Base-by-base conservation (phyloP, 2,888 invertebrate species). In the Oasisia sp. region DNA sequence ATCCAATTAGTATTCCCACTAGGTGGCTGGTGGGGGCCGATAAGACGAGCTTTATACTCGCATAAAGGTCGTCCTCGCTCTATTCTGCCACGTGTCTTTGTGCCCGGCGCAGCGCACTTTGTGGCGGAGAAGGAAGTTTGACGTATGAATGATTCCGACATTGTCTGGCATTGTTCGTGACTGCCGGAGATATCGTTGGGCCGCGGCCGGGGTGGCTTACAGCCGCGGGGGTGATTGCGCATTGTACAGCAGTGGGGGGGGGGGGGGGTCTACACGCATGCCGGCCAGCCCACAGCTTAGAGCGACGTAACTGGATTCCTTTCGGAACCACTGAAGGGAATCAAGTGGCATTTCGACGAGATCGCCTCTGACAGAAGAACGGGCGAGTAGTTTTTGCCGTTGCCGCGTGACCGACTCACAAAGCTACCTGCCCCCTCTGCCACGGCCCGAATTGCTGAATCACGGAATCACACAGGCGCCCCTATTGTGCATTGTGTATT, bases 261-360 rank as follows among this genome's bases (percentile, higher is more conserved):
- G 4, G n/a, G 74, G 74, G 74, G 74, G 74, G 74, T 74, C 3
- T n/a, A 74, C 74, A 27, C 27, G 27, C 27, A 7, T 27, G 19
- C 74, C 74, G n/a, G 74, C 74, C 74, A 27, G 74, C 74, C 74
- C 5, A 74, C 27, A 74, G 27, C 74, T 19, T 19, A 74, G 74
- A 74, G 74, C 74, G 27, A 74, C 74, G 74, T 74, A 74, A 74
- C 74, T 74, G 74, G 74, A 74, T 74, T 74, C 74, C 74, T 74
- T 74, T 74, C 74, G 74, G n/a, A 74, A 74, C 74, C 74, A 74
- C n/a, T 74, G 27, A 74, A 74, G 74, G 74, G 74, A 74, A 74
- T 74, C 74, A 74, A 74, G 27, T 74, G 74, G 27, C 74, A 74
- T 74, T 74, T 74, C 74, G n/a, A 27, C 19, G 27, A 74, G 74